These are phyloP conservation scores for Dendropsophus ebraccatus DNA, from an alignment of 2,113 vertebrate species.

Conservation along the genomic window DNA sequence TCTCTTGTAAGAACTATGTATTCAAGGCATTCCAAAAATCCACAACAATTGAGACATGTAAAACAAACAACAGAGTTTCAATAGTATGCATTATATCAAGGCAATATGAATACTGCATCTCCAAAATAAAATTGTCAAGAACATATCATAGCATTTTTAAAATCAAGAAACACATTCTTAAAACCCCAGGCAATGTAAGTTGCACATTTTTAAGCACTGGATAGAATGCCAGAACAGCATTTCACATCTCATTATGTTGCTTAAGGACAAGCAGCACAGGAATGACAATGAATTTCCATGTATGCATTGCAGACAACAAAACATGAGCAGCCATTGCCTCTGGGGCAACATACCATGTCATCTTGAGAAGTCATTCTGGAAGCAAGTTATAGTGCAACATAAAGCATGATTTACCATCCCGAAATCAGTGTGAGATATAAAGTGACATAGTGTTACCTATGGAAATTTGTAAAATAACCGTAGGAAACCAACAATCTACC, in stretches of 20 bases:
- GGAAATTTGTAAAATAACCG: background rate
- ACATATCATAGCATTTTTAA: background rate
- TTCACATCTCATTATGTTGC: constrained; percentile 11
- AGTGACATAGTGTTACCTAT: background rate
- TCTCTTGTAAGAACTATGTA: background rate
- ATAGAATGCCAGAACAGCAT: background rate
- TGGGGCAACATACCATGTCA: background rate
- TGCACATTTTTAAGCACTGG: background rate
- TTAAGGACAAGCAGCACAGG: background rate
- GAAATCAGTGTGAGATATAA: background rate
- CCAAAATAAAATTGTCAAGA: background rate
- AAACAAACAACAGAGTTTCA: background rate
- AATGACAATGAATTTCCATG: constrained; percentile 32
- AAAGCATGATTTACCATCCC: background rate
- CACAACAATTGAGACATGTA: background rate
- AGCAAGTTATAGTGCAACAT: background rate
- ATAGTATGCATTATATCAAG: background rate
- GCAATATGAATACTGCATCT: background rate
- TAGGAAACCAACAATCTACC: background rate
- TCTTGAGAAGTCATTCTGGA: background rate
- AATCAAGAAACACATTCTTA: background rate
- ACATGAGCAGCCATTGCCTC: constrained; percentile 1
- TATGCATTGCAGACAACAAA: constrained; percentile 2
- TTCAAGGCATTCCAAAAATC: background rate
- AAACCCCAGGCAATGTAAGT: constrained; percentile 1